Evolutionary conservation across 2,888 invertebrate genomes (phyloP), one percentile per base, ranked within the genome.

Genomic region (Tenthredo amoena): DNA sequence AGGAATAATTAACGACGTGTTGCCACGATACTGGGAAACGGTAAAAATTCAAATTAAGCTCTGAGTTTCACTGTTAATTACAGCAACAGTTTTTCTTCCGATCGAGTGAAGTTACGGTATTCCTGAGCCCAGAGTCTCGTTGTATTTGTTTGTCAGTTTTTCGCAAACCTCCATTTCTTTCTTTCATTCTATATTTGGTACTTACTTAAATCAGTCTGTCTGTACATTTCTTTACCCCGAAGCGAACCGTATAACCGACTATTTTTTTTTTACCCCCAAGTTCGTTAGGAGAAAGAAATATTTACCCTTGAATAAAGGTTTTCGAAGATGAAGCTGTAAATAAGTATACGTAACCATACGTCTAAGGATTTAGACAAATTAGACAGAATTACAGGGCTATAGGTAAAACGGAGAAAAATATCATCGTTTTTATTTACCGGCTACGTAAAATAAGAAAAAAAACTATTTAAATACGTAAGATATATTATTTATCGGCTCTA

Each of bases 91-190:
- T 62, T 62, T 26, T 62, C 10, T 62, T 26, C 26, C 26, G 62
- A 62, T 62, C n/a, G 18, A 18, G 71, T n/a, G 10, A 37, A 71
- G 71, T 62, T 62, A 26, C 15, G 77, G 18, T 15, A 31, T 55
- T 50, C 6, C 26, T 12, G 34, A n/a, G n/a, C 26, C 34, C 55
- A n/a, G 18, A 43, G 15, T 77, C 77, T 55, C 10, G 1, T 37
- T 58, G 34, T 34, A 0, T 79, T n/a, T 79, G 34, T 55, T 34
- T 58, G 18, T n/a, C n/a, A 43, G 26, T 55, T 50, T 10, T 79
- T n/a, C 21, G 26, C n/a, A 58, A 79, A 34, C 55, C 79, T 58
- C n/a, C 37, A n/a, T 34, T 15, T 77, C 26, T 79, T 3, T 79
- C n/a, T 76, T 43, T 47, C 43, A 7, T 47, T 76, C 31, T 31